phyloP scores from a whole-genome alignment of 2,888 invertebrate species.

The Drosophila monieri region DNA sequence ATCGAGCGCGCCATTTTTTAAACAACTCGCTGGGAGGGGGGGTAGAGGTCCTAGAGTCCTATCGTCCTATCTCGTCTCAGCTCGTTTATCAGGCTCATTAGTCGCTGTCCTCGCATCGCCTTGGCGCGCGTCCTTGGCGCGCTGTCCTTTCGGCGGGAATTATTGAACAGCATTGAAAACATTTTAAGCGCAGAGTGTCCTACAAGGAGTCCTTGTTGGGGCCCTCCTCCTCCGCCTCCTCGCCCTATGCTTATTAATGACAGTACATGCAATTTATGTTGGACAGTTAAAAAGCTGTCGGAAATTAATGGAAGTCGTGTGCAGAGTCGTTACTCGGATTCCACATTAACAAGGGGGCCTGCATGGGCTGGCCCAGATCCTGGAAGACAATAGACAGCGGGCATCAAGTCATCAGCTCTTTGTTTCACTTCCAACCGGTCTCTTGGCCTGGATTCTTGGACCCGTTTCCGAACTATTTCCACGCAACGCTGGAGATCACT shows the following conservation, averaged over 20 bases:
- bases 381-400: no score
- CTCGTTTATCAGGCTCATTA: constrained; percentile 56
- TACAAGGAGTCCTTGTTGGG: constrained; percentile 5
- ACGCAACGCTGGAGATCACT: background rate
- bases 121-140: constrained; percentile 33
- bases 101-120: constrained; percentile 36
- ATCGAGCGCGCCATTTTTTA: constrained; percentile 47
- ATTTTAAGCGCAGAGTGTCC: constrained; percentile 66
- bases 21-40: constrained; percentile 30
- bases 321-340: constrained; percentile 5
- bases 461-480: background rate
- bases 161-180: constrained; percentile 81
- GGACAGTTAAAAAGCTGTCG: constrained; percentile 64
- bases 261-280: constrained; percentile 72
- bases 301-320: constrained; percentile 64
- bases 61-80: constrained; percentile 41
- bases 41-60: constrained; percentile 13
- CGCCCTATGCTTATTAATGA: constrained; percentile 79
- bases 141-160: constrained; percentile 64
- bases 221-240: background rate
- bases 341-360: no score
- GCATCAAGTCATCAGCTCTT: no score
- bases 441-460: constrained; percentile 1
- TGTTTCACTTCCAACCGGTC: no score
- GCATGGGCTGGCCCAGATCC: no score